phyloP scores from a whole-genome alignment of 2,888 invertebrate genomes.

The Colostygia pectinataria region DNA sequence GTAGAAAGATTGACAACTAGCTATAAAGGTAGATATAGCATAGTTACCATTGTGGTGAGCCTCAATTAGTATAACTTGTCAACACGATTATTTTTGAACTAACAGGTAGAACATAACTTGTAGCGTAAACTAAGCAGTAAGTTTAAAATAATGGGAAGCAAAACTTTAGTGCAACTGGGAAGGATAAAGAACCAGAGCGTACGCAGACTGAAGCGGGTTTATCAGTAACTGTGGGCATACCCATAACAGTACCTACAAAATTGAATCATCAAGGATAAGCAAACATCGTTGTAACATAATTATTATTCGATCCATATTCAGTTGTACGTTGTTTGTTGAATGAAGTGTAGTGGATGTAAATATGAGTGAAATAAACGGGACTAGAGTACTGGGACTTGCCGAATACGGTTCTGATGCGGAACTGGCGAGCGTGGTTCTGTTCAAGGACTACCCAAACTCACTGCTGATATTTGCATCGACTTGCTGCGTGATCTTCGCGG shows the following conservation, averaged over 20 bases:
- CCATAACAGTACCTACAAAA: conserved; percentile 48
- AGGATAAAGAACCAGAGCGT: conserved; percentile 4
- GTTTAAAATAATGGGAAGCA: conserved; percentile 5
- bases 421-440: conserved; percentile 76
- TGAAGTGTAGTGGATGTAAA: conserved; percentile 31
- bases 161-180: conserved; percentile 22
- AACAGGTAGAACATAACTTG: background rate
- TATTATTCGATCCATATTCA: conserved; percentile 53
- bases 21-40: no score
- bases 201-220: conserved; percentile 39
- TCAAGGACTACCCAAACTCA: conserved; percentile 85
- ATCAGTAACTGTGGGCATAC: conserved; percentile 52
- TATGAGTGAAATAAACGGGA: conserved; percentile 26
- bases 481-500: conserved; percentile 88
- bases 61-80: background rate
- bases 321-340: conserved; percentile 54
- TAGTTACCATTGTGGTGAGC: background rate
- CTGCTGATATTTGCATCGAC: conserved; percentile 87
- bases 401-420: conserved; percentile 52
- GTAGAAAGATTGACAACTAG: no score
- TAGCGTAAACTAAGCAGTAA: background rate
- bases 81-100: background rate
- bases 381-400: conserved; percentile 41
- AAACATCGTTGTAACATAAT: conserved; percentile 47
- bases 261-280: conserved; percentile 70